phyloP scores from a whole-genome alignment of 30 jellyfish, hydroid and myxozoan genomes.

The Rhopilema esculentum region DNA sequence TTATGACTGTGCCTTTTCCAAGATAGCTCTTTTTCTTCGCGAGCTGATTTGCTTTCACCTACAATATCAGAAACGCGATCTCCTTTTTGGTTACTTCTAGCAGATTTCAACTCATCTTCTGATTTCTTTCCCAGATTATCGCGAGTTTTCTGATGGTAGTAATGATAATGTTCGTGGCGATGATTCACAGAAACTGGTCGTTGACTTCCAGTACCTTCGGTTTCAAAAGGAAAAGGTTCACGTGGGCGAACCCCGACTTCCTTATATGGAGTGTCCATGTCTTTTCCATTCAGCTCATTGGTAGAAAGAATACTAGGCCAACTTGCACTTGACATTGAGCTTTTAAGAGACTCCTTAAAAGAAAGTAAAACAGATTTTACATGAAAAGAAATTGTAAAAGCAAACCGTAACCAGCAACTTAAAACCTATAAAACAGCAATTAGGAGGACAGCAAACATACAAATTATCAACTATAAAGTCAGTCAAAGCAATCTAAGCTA shows the following conservation, averaged over 20 bases:
- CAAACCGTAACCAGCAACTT: no score
- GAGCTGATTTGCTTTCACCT: not conserved
- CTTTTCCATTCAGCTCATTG: conserved; percentile 21
- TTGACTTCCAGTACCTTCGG: conserved; percentile 12
- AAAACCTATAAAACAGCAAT: no score
- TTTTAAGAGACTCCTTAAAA: conserved; percentile 10
- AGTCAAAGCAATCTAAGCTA: no score
- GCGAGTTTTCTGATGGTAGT: conserved; percentile 57
- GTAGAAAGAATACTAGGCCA: conserved; percentile 62
- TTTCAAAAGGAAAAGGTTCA: conserved; percentile 60
- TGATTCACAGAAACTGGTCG: conserved; percentile 52
- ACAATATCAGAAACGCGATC: no score
- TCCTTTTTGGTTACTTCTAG: not conserved
- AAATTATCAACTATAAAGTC: no score
- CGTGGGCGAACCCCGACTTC: conserved; percentile 82
- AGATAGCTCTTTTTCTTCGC: not conserved
- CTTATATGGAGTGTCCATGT: conserved; percentile 29
- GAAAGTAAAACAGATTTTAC: no score
- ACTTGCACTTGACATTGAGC: conserved; percentile 38
- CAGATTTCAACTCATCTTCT: conserved; percentile 3
- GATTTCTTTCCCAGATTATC: not conserved
- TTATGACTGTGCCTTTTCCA: not conserved
- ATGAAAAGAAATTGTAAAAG: not conserved
- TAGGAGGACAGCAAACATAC: no score
- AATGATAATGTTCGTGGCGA: conserved; percentile 87